Percentiles rank a stretch among this genome's conserved stretches.
These are phyloP conservation scores for Limnothrissa miodon DNA, from an alignment of 2,113 vertebrate species.

Conservation along the genomic window DNA sequence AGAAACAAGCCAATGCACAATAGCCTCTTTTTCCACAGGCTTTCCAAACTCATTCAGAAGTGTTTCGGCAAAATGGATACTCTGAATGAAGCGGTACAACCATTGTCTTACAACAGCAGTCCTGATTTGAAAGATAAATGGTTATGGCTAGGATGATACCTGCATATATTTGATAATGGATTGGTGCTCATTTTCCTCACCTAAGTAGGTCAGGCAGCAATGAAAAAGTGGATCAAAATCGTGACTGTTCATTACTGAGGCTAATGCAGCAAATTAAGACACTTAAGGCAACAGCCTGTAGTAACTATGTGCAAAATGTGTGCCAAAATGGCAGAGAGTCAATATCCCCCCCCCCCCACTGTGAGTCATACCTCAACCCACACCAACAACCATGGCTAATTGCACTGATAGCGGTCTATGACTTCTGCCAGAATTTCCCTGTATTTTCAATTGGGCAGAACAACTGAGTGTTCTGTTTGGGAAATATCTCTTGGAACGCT, in stretches of 20 bases:
- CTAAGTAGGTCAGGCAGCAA: conserved; percentile 13
- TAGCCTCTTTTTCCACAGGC: not conserved
- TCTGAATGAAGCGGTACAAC: not conserved
- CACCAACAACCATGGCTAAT: conserved; percentile 20
- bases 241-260: not conserved
- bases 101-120: not conserved
- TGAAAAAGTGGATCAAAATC: conserved; percentile 10
- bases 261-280: conserved; percentile 12
- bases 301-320: not conserved
- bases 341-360: not conserved
- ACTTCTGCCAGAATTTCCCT: not conserved
- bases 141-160: not conserved
- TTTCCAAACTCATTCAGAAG: not conserved
- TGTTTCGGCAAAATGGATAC: not conserved
- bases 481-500: not conserved
- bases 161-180: not conserved
- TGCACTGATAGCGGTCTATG: not conserved
- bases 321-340: not conserved
- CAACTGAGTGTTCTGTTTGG: too few relatives aligned
- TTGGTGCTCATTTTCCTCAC: not conserved
- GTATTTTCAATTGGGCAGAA: not conserved
- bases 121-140: not conserved
- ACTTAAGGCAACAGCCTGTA: conserved; percentile 26
- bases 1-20: not conserved
- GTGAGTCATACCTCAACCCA: not conserved